phyloP scores from a whole-genome alignment of 2,113 vertebrate species.

The Perca fluviatilis region DNA sequence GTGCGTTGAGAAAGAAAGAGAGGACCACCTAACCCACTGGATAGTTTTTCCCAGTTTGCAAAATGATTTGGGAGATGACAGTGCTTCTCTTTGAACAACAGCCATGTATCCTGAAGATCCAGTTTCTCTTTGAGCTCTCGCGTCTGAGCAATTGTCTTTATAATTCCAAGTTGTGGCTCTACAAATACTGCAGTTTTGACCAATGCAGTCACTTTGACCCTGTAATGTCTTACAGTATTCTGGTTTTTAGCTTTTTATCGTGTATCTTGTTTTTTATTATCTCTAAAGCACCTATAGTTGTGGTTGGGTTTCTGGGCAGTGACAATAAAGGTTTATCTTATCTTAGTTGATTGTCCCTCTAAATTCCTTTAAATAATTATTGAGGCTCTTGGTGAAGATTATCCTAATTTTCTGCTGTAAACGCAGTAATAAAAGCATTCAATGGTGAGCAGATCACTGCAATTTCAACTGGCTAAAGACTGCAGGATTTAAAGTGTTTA shows the following conservation, averaged over 20 bases:
- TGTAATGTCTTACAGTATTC: too few relatives aligned
- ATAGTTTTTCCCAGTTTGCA: neutral
- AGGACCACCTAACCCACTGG: too few relatives aligned
- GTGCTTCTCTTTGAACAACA: neutral
- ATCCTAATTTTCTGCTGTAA: conserved; percentile 34
- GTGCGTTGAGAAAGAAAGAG: neutral
- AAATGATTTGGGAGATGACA: neutral
- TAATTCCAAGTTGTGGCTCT: neutral
- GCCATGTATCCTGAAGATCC: neutral
- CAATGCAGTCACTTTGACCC: neutral
- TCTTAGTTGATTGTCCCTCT: neutral
- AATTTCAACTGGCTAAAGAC: conserved; percentile 39
- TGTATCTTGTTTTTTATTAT: too few relatives aligned
- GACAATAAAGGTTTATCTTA: too few relatives aligned
- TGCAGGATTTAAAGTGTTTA: conserved; percentile 50
- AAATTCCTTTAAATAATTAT: conserved; percentile 11
- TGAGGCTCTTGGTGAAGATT: conserved; percentile 7
- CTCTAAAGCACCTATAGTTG: too few relatives aligned
- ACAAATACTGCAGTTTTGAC: neutral
- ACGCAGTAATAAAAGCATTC: conserved; percentile 20
- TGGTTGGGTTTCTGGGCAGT: too few relatives aligned
- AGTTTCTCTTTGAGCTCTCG: neutral
- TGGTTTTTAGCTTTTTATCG: too few relatives aligned
- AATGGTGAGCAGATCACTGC: conserved; percentile 19
- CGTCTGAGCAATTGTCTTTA: neutral